Percentiles rank a stretch among this genome's conserved stretches.
Evolutionary conservation across 2,888 invertebrate species (phyloP).

Genomic region (Scaeva pyrastri): DNA sequence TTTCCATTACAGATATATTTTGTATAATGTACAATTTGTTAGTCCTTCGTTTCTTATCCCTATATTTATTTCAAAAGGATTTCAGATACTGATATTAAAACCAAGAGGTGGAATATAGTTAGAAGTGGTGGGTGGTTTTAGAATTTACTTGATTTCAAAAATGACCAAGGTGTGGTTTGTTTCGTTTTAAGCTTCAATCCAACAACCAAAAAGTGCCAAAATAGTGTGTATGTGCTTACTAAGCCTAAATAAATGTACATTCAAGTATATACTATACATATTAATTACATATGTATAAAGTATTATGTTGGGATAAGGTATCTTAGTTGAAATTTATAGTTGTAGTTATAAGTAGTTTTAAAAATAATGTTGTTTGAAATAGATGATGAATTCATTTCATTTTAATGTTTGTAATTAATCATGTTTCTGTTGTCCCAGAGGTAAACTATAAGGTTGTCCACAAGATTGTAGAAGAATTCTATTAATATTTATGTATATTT

Average conservation of each 20-base stretch:
- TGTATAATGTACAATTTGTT: too few species aligned
- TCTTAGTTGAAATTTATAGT: background rate
- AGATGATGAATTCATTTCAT: slow-evolving; percentile 32
- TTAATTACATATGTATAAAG: too few species aligned
- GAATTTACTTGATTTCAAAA: slow-evolving; percentile 25
- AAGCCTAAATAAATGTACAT: background rate
- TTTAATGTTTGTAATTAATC: slow-evolving; percentile 45
- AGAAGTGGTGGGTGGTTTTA: slow-evolving; percentile 6
- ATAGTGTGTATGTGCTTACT: background rate
- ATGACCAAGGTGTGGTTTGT: slow-evolving; percentile 36
- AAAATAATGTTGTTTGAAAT: slow-evolving; percentile 18
- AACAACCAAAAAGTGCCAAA: slow-evolving; percentile 17
- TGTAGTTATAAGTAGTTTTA: background rate
- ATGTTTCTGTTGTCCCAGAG: background rate
- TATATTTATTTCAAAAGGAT: slow-evolving; percentile 57
- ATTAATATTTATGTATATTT: background rate
- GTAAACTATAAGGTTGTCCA: background rate
- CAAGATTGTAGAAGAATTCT: background rate
- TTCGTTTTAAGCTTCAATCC: slow-evolving; percentile 21
- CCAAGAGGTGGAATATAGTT: background rate
- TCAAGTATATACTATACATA: background rate
- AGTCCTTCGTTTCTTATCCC: slow-evolving; percentile 34
- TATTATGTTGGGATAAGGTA: too few species aligned
- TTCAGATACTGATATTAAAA: slow-evolving; percentile 13
- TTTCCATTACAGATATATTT: too few species aligned